Conservation (phyloP, 2,113 vertebrate species). For the Stegostoma tigrinum region DNA sequence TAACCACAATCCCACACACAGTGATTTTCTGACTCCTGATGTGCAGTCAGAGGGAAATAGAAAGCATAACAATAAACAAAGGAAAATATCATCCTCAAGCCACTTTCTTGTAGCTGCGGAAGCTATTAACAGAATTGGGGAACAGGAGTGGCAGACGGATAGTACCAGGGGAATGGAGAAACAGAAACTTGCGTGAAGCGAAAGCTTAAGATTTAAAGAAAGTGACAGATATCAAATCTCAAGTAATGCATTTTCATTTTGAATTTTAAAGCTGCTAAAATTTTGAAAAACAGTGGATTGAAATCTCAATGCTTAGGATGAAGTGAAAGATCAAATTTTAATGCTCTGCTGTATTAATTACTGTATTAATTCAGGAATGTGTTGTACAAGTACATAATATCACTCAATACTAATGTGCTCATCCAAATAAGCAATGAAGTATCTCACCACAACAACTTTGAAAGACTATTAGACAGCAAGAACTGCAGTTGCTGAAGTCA, state of each 20-base stretch:
- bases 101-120: background rate
- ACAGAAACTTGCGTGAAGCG: background rate
- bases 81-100: conserved; percentile 14
- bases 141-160: background rate
- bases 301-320: background rate
- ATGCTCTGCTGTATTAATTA: background rate
- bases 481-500: too few species aligned
- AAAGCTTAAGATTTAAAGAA: background rate
- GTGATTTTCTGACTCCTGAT: conserved; percentile 2
- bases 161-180: background rate
- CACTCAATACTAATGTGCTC: background rate
- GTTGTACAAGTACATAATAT: background rate
- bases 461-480: background rate
- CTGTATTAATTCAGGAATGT: background rate
- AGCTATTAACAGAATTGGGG: background rate
- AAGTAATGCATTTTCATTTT: background rate
- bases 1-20: conserved; percentile 27
- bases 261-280: background rate
- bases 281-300: background rate
- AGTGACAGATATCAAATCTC: background rate
- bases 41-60: conserved; percentile 9
- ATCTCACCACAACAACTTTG: background rate
- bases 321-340: background rate
- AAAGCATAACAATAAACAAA: background rate
- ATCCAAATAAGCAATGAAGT: background rate